Evolutionary conservation across 2,797 vertebrate genomes (phyloP), one percentile per base, ranked within the genome.

Genomic region (Crenuchus spilurus): DNA sequence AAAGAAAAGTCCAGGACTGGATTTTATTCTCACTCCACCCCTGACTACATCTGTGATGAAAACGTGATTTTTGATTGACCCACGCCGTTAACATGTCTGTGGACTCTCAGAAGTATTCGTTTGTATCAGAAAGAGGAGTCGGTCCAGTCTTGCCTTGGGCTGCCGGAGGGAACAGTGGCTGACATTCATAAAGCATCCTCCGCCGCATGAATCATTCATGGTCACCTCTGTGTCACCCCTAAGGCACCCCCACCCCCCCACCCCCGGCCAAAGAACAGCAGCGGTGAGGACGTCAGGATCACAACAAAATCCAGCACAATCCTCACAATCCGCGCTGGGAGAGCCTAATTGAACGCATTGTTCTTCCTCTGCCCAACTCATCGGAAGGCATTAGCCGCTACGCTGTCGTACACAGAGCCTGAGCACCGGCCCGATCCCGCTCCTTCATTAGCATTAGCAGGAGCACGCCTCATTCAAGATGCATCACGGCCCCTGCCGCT

Each of bases 191-290:
- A 76, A 62, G 69, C 69, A 61, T 80, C 68, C 46, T 55, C 73
- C 46, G 68, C 69, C 48, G 62, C 70, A 79, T 79, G 78, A 79
- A 76, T 76, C 78, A 76, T 80, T 80, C 74, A 79, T 75, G 75
- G 58, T 80, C 64, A 61, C 69, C 74, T 68, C 78, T 61, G 57
- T 73, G 78, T 80, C 78, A 76, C 78, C 78, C 75, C 73, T 63
- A 72, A 61, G 20, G 51, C 72, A 60, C 65, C 22, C 35, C 6
- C 20, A 51, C 22, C 30, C 33, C 14, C 16, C 14, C 26, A 18
- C 35, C 11, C 1, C 13, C 6, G 57, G 10, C 46, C 18, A 16
- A 58, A 69, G n/a, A 70, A 52, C 52, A 44, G 54, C 41, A 55
- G 31, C 76, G 65, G 33, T 20, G 70, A 52, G 48, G 48, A 58